phyloP scores from a whole-genome alignment of 2,797 vertebrate genomes.

The Spinibarbus caldwelli region DNA sequence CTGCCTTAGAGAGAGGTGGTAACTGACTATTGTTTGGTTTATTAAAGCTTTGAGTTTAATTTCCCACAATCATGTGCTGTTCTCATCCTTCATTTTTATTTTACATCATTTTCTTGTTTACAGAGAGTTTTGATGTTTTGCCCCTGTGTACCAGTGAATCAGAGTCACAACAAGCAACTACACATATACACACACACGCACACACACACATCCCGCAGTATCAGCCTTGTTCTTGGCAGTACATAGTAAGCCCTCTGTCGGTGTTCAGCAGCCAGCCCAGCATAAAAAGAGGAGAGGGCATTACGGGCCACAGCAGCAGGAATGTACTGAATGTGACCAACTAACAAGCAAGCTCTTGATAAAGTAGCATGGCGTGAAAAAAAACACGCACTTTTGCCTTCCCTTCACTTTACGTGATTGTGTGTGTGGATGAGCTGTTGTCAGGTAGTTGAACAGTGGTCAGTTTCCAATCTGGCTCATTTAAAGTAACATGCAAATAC shows the following conservation, averaged over 20 bases:
- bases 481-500: not conserved
- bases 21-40: not conserved
- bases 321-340: slow-evolving; percentile 54
- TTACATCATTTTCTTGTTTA: not conserved
- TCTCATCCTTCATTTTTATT: not conserved
- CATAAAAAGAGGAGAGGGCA: slow-evolving; percentile 14
- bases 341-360: slow-evolving; percentile 54
- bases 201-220: not conserved
- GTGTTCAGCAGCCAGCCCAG: not conserved
- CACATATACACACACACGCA: not conserved
- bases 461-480: not conserved
- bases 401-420: not conserved
- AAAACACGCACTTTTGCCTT: not conserved
- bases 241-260: slow-evolving; percentile 51
- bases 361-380: slow-evolving; percentile 22
- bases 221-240: slow-evolving; percentile 33
- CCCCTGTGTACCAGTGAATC: slow-evolving; percentile 14
- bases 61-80: not conserved
- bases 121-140: slow-evolving; percentile 31
- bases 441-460: not conserved
- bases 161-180: not conserved
- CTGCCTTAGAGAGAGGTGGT: not conserved
- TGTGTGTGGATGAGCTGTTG: not conserved
- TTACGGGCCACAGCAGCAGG: slow-evolving; percentile 31
- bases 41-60: not conserved